Conservation (phyloP, 2,113 vertebrate species). For the Girardinichthys multiradiatus region DNA sequence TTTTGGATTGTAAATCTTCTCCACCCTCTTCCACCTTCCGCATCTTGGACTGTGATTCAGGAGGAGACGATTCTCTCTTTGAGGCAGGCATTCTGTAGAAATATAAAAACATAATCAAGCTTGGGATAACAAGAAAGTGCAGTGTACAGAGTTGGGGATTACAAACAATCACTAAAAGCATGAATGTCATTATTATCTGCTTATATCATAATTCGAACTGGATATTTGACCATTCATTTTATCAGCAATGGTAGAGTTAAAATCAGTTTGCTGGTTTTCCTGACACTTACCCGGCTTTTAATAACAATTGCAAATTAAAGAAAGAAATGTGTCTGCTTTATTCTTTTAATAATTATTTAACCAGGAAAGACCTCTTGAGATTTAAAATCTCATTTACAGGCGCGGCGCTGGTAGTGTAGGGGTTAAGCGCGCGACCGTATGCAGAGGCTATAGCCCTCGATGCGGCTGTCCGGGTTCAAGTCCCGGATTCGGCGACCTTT, state of each 20-base stretch:
- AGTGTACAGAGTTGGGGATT: neutral
- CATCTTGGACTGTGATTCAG: conserved; percentile 72
- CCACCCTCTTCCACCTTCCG: conserved; percentile 72
- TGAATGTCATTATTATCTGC: neutral
- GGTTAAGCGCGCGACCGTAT: too few species aligned
- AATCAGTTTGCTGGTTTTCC: neutral
- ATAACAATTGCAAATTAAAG: too few species aligned
- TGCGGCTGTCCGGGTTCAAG: too few species aligned
- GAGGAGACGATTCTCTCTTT: conserved; percentile 73
- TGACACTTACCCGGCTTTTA: neutral
- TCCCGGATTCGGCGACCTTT: too few species aligned
- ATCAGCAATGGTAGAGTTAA: neutral
- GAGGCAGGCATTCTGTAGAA: conserved; percentile 78
- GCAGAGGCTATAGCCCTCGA: too few species aligned
- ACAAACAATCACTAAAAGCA: neutral
- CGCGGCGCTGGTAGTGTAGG: too few species aligned
- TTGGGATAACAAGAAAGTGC: neutral
- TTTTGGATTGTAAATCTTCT: conserved; percentile 55
- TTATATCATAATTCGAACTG: neutral
- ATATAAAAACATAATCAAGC: neutral
- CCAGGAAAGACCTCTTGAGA: too few species aligned
- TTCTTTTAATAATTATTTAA: too few species aligned
- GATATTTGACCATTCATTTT: neutral
- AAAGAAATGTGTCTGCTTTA: too few species aligned
- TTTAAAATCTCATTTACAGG: too few species aligned